phyloP scores from a whole-genome alignment of 2,113 vertebrate species.

The Sula dactylatra region DNA sequence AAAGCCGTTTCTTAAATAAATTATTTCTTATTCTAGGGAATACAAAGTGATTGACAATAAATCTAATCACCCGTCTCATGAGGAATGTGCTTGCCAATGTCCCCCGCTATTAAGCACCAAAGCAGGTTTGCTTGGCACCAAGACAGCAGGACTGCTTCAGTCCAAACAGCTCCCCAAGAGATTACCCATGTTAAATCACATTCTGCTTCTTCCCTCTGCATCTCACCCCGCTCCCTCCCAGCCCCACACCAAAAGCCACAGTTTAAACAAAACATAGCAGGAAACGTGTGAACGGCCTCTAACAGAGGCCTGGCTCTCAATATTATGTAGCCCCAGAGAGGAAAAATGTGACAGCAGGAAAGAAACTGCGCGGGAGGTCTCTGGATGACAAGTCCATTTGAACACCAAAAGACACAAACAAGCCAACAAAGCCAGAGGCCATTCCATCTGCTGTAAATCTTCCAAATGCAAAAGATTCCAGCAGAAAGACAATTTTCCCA shows the following conservation, averaged over 20 bases:
- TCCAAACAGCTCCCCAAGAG: not conserved
- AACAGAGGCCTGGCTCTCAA: not conserved
- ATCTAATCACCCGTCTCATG: not conserved
- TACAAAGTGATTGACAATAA: constrained; percentile 2
- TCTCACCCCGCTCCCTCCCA: not conserved
- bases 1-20: not conserved
- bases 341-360: not conserved
- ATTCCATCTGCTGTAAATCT: not conserved
- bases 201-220: not conserved
- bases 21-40: not conserved
- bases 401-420: not conserved
- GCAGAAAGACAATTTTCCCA: not conserved
- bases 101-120: not conserved
- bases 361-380: not conserved
- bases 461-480: not conserved
- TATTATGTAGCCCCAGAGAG: not conserved
- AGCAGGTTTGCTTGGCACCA: not conserved
- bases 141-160: not conserved
- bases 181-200: not conserved
- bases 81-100: not conserved
- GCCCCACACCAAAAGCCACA: not conserved
- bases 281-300: not conserved
- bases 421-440: not conserved
- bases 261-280: not conserved
- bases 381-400: not conserved